A percentile compares a stretch with the other conserved stretches of the same genome.
These are phyloP conservation scores for Synodontis membranacea DNA, from an alignment of 2,113 vertebrate species.

Conservation along the genomic window DNA sequence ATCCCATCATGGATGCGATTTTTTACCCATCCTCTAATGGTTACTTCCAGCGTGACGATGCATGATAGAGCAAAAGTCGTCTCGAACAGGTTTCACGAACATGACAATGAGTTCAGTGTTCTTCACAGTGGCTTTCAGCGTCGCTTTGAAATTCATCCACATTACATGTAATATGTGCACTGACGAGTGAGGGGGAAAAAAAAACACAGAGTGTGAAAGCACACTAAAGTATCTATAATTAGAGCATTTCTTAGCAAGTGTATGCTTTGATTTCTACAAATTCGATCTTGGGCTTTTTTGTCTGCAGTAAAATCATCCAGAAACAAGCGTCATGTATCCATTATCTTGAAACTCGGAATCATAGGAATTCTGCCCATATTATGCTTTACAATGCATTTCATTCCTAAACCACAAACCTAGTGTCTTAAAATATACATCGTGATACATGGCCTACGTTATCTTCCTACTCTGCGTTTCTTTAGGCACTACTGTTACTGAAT, in stretches of 20 bases:
- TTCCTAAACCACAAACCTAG: neutral
- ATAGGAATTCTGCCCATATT: neutral
- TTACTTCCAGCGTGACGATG: too few relatives aligned
- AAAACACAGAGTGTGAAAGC: neutral
- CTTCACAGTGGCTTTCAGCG: neutral
- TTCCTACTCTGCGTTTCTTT: neutral
- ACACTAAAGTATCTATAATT: neutral
- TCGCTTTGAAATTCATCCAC: neutral
- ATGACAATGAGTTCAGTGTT: too few relatives aligned
- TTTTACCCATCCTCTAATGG: too few relatives aligned
- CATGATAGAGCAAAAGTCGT: too few relatives aligned
- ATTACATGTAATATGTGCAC: neutral
- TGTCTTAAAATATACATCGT: slow-evolving; percentile 9
- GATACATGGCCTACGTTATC: neutral
- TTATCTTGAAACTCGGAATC: neutral
- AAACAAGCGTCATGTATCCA: neutral
- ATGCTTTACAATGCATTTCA: neutral
- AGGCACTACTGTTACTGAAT: neutral
- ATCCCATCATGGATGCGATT: too few relatives aligned
- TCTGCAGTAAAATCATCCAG: neutral
- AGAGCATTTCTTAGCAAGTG: neutral
- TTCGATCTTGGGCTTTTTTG: neutral
- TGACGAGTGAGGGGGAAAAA: neutral
- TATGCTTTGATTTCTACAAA: neutral
- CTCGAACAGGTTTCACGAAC: too few relatives aligned